Evolutionary conservation across 2,888 invertebrate genomes (phyloP).

Genomic region (Cynaeus angustus): DNA sequence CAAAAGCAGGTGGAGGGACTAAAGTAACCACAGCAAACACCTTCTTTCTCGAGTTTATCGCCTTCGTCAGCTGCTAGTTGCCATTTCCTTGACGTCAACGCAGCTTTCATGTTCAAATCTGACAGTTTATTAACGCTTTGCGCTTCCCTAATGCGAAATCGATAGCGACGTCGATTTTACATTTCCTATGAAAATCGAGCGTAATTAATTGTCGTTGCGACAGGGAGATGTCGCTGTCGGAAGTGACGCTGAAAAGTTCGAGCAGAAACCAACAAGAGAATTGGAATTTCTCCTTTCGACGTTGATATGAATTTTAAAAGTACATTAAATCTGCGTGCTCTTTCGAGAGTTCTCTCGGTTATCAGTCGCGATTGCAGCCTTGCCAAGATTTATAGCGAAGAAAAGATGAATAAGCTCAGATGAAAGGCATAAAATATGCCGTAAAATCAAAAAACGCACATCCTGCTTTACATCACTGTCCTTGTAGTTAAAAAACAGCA

Average conservation of each 20-base stretch:
- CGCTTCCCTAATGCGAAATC: constrained; percentile 39
- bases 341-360: constrained; percentile 11
- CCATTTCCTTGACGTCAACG: constrained; percentile 29
- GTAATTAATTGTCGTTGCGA: constrained; percentile 11
- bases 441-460: constrained; percentile 7
- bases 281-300: not conserved
- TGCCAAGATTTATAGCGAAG: not conserved
- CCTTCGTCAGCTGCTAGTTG: constrained; percentile 26
- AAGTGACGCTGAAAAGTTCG: not conserved
- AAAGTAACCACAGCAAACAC: constrained; percentile 7
- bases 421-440: constrained; percentile 8
- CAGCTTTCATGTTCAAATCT: constrained; percentile 27
- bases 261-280: not conserved
- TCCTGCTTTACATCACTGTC: not conserved
- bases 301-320: constrained; percentile 32
- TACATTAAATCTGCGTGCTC: constrained; percentile 18
- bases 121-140: constrained; percentile 40
- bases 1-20: constrained; percentile 7
- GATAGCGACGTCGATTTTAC: constrained; percentile 28
- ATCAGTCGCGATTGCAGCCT: constrained; percentile 2
- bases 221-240: constrained; percentile 14
- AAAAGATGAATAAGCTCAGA: constrained; percentile 7
- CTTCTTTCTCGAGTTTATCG: constrained; percentile 33
- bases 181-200: constrained; percentile 10
- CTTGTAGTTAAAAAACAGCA: not conserved